phyloP scores from a whole-genome alignment of 1,140 invertebrate genomes.

The Aphis craccivora region DNA sequence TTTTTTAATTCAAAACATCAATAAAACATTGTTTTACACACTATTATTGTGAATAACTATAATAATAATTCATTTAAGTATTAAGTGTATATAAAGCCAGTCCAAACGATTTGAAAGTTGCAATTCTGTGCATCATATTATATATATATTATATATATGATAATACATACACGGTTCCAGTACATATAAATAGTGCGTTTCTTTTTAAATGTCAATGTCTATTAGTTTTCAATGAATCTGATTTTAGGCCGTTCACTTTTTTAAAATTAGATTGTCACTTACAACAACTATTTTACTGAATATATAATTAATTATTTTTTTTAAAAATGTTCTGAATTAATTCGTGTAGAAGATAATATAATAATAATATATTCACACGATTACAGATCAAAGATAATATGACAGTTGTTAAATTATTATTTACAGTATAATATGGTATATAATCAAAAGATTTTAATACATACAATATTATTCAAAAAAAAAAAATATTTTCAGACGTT shows the following conservation, averaged over 20 bases:
- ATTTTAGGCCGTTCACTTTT: background rate
- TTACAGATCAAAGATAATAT: background rate
- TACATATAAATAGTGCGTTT: background rate
- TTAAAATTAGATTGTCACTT: background rate
- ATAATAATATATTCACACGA: background rate
- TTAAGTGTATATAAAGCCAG: background rate
- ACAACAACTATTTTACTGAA: background rate
- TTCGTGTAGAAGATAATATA: background rate
- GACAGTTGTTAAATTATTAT: background rate
- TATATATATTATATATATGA: too few species aligned
- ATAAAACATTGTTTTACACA: background rate
- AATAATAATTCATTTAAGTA: too few species aligned
- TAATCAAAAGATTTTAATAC: background rate
- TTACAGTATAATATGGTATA: background rate
- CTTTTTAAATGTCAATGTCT: background rate
- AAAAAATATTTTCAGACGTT: background rate
- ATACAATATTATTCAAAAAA: background rate
- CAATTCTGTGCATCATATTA: background rate
- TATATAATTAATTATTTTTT: background rate
- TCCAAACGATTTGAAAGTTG: background rate
- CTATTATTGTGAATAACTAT: background rate
- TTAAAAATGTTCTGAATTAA: background rate
- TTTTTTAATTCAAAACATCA: background rate
- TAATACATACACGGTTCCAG: background rate
- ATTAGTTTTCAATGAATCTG: background rate